Base-by-base conservation (phyloP, 2,888 invertebrate genomes). In the Eupithecia centaureata region DNA sequence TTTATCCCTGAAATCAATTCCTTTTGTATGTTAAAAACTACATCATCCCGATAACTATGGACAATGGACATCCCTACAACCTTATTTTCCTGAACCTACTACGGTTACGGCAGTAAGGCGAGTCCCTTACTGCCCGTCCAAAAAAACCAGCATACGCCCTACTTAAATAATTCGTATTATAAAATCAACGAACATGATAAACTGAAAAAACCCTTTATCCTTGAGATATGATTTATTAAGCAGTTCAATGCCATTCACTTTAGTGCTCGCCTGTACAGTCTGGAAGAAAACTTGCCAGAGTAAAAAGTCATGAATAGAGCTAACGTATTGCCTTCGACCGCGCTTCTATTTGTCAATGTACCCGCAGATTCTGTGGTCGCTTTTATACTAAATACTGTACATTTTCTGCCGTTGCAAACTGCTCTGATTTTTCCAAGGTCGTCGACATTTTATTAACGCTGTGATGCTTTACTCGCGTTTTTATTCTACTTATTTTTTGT, bases 271-370 rank as follows among this genome's bases (percentile, higher is more conserved):
- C 58, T 59, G 74, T 73, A 74, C 71, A 63, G 74, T 73, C 74
- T 64, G 73, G 74, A 72, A 75, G 74, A 77, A 76, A 76, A 70
- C 73, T 70, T 70, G 65, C 61, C 47, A 61, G 71, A 77, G 75
- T 76, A 76, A 80, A 78, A 77, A 76, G 76, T 72, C 77, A 78
- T 77, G 78, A 75, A 77, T 76, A 74, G 73, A 73, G 67, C 68
- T 68, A 68, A 68, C 68, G 61, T 68, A 68, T 68, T 68, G 68
- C 65, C 65, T 71, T 64, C 71, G 66, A 67, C 71, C 73, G 68
- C 76, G 72, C 73, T 75, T 76, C 78, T 74, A 80, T 80, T 80
- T 80, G 77, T 80, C 80, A 80, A 76, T 72, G 74, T 76, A 71
- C 63, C 65, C 71, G 65, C 67, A 72, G 73, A 76, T 72, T 69